These are phyloP conservation scores for Sitta carolinensis DNA, from an alignment of 2,797 vertebrate genomes.

Conservation along the genomic window DNA sequence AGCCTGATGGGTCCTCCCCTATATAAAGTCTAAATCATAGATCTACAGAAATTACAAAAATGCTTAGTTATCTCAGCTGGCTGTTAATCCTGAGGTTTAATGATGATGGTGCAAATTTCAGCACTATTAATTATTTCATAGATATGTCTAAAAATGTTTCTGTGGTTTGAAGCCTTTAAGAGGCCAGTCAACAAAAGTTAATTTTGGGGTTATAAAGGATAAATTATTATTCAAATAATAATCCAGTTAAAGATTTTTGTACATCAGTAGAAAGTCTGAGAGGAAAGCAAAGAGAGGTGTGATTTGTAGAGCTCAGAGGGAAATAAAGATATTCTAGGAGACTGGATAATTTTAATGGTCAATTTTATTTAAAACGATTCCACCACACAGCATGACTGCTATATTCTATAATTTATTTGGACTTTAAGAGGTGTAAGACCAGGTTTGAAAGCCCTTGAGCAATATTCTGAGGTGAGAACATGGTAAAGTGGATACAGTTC, in stretches of 20 bases:
- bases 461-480: neutral
- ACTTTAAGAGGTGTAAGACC: neutral
- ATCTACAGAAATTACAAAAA: neutral
- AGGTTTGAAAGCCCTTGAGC: neutral
- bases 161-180: neutral
- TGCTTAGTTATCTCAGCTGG: neutral
- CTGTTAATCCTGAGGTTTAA: neutral
- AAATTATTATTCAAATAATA: neutral
- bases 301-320: neutral
- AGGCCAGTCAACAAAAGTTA: neutral
- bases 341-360: neutral
- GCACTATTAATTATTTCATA: neutral
- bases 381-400: neutral
- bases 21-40: neutral
- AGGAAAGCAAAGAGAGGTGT: neutral
- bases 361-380: neutral
- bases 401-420: neutral
- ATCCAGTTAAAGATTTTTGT: neutral
- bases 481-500: neutral
- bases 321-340: slow-evolving; percentile 12
- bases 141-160: neutral
- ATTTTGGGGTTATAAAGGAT: neutral
- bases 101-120: neutral
- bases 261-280: neutral
- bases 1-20: neutral